These are phyloP conservation scores for Troides oblongomaculatus DNA, from an alignment of 2,888 invertebrate genomes.

Conservation along the genomic window DNA sequence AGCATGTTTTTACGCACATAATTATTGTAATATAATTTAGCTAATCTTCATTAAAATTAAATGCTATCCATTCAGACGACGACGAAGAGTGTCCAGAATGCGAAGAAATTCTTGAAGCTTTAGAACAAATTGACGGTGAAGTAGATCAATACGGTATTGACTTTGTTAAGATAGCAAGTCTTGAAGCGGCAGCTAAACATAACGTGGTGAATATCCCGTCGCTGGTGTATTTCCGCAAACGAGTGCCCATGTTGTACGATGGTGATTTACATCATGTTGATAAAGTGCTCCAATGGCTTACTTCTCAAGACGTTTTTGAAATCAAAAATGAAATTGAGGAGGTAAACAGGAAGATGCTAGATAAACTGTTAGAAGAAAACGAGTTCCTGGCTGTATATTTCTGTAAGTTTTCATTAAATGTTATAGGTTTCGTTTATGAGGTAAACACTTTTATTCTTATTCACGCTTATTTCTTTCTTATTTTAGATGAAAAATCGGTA, in stretches of 20 bases:
- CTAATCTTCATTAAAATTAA: neutral
- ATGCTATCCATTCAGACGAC: conserved; percentile 72
- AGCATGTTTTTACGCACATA: conserved; percentile 47
- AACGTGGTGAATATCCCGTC: conserved; percentile 91
- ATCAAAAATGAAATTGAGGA: conserved; percentile 98
- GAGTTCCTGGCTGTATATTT: conserved; percentile 97
- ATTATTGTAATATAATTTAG: neutral
- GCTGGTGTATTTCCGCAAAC: conserved; percentile 91
- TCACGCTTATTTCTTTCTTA: conserved; percentile 1
- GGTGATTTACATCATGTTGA: conserved; percentile 94
- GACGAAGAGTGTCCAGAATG: conserved; percentile 96
- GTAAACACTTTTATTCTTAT: neutral
- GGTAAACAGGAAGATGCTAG: conserved; percentile 97
- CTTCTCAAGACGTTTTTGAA: conserved; percentile 96
- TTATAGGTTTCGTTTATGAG: neutral
- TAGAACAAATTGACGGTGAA: conserved; percentile 97
- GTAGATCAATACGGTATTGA: conserved; percentile 96
- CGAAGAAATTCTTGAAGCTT: conserved; percentile 91
- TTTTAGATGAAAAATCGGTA: conserved; percentile 88
- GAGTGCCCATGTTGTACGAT: conserved; percentile 91
- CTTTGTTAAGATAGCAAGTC: conserved; percentile 93
- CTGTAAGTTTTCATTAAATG: conserved; percentile 83
- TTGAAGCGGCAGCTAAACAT: conserved; percentile 89
- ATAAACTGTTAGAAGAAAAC: conserved; percentile 95
- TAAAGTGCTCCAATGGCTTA: conserved; percentile 91